Conservation (phyloP, 2,888 invertebrate species). For the Crematogaster levior region DNA sequence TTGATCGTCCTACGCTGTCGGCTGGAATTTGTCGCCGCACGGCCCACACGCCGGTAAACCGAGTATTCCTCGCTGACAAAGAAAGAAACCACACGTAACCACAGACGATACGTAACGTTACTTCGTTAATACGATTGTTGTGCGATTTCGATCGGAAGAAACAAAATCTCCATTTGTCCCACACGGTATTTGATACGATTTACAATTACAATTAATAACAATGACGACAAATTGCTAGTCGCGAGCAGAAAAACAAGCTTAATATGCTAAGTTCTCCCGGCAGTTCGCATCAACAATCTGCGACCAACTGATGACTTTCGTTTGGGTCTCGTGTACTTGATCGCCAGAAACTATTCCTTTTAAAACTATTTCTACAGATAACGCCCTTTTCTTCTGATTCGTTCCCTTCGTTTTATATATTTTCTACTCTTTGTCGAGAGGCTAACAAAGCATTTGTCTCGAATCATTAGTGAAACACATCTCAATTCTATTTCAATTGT, state of each 20-base stretch:
- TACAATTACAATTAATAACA: no score
- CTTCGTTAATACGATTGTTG: background rate
- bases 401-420: background rate
- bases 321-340: background rate
- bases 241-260: background rate
- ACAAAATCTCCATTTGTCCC: background rate
- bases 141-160: background rate
- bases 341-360: background rate
- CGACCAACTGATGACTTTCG: conserved; percentile 37
- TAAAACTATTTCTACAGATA: conserved; percentile 15
- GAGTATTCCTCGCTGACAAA: background rate
- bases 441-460: background rate
- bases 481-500: background rate
- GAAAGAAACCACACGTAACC: background rate
- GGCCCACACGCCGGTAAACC: conserved; percentile 12
- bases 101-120: background rate
- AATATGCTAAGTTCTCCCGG: background rate
- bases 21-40: conserved; percentile 18
- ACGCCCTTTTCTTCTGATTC: background rate
- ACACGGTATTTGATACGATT: no score
- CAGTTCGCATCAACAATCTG: background rate
- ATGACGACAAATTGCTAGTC: background rate
- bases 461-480: background rate
- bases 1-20: conserved; percentile 3
- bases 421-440: background rate